phyloP scores from a whole-genome alignment of 2,888 invertebrate genomes.

The Clunio marinus region DNA sequence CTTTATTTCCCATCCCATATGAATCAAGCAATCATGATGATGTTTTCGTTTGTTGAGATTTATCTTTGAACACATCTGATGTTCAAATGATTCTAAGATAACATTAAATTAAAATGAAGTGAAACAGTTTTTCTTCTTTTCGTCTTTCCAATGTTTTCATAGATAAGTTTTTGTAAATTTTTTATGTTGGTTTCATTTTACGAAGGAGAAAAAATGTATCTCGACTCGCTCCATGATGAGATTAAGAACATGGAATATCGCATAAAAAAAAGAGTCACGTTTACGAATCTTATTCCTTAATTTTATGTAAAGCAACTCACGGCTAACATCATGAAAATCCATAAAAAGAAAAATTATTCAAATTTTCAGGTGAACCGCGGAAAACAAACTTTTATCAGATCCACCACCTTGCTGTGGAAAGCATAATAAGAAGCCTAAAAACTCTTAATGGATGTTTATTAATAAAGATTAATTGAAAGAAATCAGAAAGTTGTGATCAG shows the following conservation, averaged over 20 bases:
- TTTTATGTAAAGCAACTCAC: not conserved
- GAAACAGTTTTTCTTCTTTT: not conserved
- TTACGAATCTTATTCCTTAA: not conserved
- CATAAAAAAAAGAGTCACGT: constrained; percentile 24
- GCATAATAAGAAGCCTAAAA: too few relatives aligned
- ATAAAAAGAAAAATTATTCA: not conserved
- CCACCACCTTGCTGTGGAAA: too few relatives aligned
- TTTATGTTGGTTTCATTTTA: too few relatives aligned
- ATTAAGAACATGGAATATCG: not conserved
- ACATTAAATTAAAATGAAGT: not conserved
- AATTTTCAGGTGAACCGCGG: too few relatives aligned
- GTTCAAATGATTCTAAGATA: not conserved
- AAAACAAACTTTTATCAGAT: too few relatives aligned
- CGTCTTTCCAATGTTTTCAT: not conserved
- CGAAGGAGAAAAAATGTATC: not conserved
- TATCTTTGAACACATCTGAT: not conserved
- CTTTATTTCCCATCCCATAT: not conserved
- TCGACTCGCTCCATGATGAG: constrained; percentile 16
- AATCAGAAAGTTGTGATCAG: constrained; percentile 36
- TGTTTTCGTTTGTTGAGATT: not conserved
- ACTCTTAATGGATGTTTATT: constrained; percentile 34
- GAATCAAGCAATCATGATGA: not conserved
- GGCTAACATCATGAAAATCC: not conserved
- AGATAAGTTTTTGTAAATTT: not conserved
- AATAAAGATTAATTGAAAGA: constrained; percentile 38